phyloP scores from a whole-genome alignment of 2,888 invertebrate species.

The Eucriotettix oculatus region DNA sequence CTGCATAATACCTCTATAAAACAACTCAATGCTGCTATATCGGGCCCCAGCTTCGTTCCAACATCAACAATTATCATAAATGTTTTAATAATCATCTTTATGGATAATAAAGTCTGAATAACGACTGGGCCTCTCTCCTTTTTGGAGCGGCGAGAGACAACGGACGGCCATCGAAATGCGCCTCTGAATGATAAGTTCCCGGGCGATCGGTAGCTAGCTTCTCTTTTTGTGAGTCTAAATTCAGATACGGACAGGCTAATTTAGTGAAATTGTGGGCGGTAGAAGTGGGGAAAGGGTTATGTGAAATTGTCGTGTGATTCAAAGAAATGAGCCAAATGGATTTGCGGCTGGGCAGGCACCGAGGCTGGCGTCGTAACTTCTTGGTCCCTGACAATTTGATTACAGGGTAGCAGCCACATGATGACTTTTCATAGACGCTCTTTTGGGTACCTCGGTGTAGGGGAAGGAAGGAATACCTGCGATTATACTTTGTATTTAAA shows the following conservation, averaged over 20 bases:
- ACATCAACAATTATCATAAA: background rate
- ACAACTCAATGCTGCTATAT: background rate
- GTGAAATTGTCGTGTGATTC: background rate
- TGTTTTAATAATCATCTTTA: background rate
- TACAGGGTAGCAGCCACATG: background rate
- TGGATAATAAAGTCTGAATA: background rate
- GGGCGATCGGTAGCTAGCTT: background rate
- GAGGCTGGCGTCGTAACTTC: background rate
- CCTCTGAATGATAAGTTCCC: background rate
- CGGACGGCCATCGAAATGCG: background rate
- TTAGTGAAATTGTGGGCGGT: background rate
- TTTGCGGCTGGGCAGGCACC: background rate
- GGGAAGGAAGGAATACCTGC: background rate
- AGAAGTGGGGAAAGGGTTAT: background rate
- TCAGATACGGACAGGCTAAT: background rate
- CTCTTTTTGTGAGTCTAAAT: background rate
- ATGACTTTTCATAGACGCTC: background rate
- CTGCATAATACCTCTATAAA: background rate
- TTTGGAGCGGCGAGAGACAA: background rate
- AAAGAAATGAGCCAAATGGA: background rate
- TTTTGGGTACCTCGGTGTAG: background rate
- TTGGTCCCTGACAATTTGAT: background rate
- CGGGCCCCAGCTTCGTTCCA: background rate
- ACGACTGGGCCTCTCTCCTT: background rate
- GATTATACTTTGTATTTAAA: background rate